Percentiles rank a stretch among this genome's conserved stretches.
Evolutionary conservation across 2,797 vertebrate species (phyloP).

Genomic region (Intellagama lesueurii): DNA sequence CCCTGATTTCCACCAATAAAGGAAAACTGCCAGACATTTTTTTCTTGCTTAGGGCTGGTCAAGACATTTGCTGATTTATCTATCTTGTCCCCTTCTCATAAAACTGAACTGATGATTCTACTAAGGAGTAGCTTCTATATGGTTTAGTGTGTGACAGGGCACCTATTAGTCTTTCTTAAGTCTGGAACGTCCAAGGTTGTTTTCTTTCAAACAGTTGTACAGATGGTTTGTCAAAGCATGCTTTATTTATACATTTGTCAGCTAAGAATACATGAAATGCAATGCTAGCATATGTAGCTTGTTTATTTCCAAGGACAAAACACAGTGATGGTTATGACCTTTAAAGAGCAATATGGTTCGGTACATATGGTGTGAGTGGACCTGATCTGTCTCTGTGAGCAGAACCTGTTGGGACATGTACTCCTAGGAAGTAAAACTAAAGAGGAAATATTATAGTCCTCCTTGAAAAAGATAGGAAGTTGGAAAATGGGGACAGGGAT

Average conservation of each 20-base stretch:
- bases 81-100: neutral
- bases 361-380: neutral
- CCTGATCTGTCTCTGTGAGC: neutral
- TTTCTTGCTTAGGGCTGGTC: neutral
- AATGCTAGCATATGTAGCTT: neutral
- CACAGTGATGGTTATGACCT: neutral
- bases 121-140: neutral
- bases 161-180: neutral
- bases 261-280: too few species aligned
- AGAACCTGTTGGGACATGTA: neutral
- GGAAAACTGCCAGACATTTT: neutral
- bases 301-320: neutral
- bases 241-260: constrained; percentile 6
- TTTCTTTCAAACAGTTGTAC: neutral
- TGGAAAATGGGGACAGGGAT: neutral
- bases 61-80: neutral
- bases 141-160: neutral
- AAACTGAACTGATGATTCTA: neutral
- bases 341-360: neutral
- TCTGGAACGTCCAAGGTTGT: neutral
- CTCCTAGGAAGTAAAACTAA: neutral
- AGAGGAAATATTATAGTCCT: neutral
- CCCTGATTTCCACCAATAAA: neutral
- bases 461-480: neutral
- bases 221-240: constrained; percentile 6